phyloP scores from a whole-genome alignment of 2,888 invertebrate species.

The Sphaerophoria rueppellii region DNA sequence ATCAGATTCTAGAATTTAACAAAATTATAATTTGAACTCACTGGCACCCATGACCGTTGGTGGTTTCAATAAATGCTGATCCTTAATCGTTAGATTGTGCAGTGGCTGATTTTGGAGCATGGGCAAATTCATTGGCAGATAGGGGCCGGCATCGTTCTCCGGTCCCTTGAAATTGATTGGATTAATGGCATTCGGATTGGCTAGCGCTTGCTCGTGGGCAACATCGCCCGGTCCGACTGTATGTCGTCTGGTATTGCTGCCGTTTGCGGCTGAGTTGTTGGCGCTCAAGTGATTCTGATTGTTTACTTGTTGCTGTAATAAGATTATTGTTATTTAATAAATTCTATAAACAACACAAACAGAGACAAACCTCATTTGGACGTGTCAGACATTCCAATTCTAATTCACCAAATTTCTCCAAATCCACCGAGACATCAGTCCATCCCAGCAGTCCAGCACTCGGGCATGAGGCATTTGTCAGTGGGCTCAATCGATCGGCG shows the following conservation, averaged over 20 bases:
- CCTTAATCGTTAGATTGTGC: constrained; percentile 93
- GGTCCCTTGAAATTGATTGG: constrained; percentile 81
- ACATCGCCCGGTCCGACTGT: constrained; percentile 97
- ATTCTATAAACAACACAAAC: not conserved
- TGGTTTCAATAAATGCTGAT: constrained; percentile 96
- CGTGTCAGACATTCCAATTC: constrained; percentile 80
- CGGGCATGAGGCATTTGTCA: constrained; percentile 77
- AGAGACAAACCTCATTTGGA: constrained; percentile 77
- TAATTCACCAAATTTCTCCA: constrained; percentile 81
- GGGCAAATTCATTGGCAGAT: constrained; percentile 92
- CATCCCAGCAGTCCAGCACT: constrained; percentile 77
- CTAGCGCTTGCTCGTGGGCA: constrained; percentile 90
- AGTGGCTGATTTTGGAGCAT: constrained; percentile 92
- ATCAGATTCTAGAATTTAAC: not conserved
- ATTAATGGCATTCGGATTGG: constrained; percentile 80
- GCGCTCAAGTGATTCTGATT: constrained; percentile 78
- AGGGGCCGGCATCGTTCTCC: constrained; percentile 82
- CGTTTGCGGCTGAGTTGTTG: constrained; percentile 75
- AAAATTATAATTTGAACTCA: constrained; percentile 80
- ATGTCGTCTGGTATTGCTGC: constrained; percentile 89
- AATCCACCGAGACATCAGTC: constrained; percentile 80
- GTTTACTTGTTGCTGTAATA: constrained; percentile 74
- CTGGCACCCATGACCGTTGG: constrained; percentile 94
- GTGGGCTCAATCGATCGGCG: constrained; percentile 81
- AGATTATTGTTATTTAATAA: not conserved